Evolutionary conservation across 2,113 vertebrate species (phyloP), one percentile per base, ranked within the genome.

Genomic region (Xyrauchen texanus): DNA sequence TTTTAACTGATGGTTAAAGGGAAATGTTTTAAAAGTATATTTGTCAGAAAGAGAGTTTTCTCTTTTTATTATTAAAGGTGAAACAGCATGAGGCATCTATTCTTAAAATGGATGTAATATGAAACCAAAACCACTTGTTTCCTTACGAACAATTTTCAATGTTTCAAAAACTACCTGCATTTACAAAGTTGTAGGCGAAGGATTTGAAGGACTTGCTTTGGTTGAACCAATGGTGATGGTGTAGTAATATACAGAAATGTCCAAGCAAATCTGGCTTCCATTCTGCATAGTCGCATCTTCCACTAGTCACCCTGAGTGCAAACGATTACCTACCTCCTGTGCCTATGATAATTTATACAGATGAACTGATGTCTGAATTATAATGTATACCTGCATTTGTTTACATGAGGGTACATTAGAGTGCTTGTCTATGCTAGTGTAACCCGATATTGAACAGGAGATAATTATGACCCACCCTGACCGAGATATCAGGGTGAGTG

Each of bases 241-340:
- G 12, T 10, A 34, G 21, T 1, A 34, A 34, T 34, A 34, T 34
- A 34, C 21, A 34, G 21, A 34, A 34, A 34, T 34, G 21, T 34
- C 21, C 21, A 34, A 34, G 21, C 21, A 34, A 34, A 34, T 49
- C 60, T 63, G 72, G 13, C 49, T 44, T 57, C 47, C 47, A 55
- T 65, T 52, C 4, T 5, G n/a, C 44, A 47, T 72, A 16, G 15
- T 74, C 69, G 58, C 68, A 58, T 34, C 13, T 58, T 77, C 51
- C 49, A 16, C 44, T 53, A 44, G n/a, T 12, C 52, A 78, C 45
- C 58, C 74, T 52, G 42, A 72, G 46, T 53, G 67, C 71, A 76
- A 74, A 73, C 67, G 55, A 64, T 68, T 60, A 75, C 68, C 77
- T 78, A 82, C 81, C 84, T 85, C 81, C 63, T 80, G 84, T 82